A percentile compares a stretch with the other conserved stretches of the same genome.
These are phyloP conservation scores for Drosophila limbata DNA, from an alignment of 2,888 invertebrate genomes.

Conservation along the genomic window DNA sequence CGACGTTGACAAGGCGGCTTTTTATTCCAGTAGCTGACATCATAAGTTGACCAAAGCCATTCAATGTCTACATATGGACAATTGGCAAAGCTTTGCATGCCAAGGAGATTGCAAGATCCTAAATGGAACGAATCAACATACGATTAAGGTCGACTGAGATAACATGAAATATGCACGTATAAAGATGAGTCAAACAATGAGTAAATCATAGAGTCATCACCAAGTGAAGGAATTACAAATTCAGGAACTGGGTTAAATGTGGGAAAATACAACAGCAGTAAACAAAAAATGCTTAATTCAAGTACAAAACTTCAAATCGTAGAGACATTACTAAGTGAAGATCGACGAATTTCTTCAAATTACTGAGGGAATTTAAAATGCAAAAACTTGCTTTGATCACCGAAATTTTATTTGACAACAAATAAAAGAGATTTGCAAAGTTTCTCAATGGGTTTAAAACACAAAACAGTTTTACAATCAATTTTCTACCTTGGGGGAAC, in stretches of 20 bases:
- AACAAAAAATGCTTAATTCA: not conserved
- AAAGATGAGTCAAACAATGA: slow-evolving; percentile 7
- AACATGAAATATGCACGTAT: not conserved
- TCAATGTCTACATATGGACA: slow-evolving; percentile 39
- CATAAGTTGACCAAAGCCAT: slow-evolving; percentile 49
- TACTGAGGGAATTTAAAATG: not conserved
- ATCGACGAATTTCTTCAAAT: not conserved
- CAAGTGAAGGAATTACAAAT: slow-evolving; percentile 1
- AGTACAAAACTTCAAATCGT: not conserved
- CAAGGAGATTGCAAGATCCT: slow-evolving; percentile 34
- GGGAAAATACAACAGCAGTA: not conserved
- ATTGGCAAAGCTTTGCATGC: slow-evolving; percentile 23
- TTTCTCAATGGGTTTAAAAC: too few species aligned
- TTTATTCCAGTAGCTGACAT: slow-evolving; percentile 58
- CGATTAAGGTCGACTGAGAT: slow-evolving; percentile 8
- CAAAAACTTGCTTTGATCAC: not conserved
- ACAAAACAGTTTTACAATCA: not conserved
- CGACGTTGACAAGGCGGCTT: slow-evolving; percentile 46
- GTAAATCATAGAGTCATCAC: not conserved
- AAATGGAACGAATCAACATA: slow-evolving; percentile 18
- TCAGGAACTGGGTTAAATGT: not conserved
- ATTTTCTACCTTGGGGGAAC: not conserved
- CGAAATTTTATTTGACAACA: too few species aligned
- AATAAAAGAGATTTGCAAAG: too few species aligned
- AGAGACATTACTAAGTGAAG: not conserved